Evolutionary conservation across 2,113 vertebrate genomes (phyloP).

Genomic region (Eptesicus fuscus): DNA sequence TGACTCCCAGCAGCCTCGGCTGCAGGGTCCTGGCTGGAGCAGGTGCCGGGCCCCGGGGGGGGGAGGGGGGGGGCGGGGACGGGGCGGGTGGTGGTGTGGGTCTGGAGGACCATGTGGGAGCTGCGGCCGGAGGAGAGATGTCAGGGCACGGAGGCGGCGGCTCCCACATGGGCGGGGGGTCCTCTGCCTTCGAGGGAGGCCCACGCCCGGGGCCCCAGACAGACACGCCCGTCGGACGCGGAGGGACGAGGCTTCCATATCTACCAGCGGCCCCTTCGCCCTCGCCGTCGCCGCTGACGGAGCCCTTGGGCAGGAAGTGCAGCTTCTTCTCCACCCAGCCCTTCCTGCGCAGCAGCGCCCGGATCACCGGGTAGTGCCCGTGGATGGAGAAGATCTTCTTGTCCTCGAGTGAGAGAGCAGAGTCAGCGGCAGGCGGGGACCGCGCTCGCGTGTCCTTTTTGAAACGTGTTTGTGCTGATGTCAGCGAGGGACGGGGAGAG

Average conservation of each 20-base stretch:
- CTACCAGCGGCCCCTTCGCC: not conserved
- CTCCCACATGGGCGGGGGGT: not conserved
- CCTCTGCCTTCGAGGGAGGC: not conserved
- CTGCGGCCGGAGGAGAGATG: not conserved
- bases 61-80: fast-evolving
- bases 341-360: conserved; percentile 57
- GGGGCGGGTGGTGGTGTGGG: fast-evolving
- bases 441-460: too few relatives aligned
- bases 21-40: too few relatives aligned
- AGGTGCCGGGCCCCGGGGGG: not conserved
- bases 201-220: fast-evolving
- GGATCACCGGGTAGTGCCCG: conserved; percentile 69
- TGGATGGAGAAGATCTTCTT: conserved; percentile 76
- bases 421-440: too few relatives aligned
- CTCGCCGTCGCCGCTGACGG: fast-evolving
- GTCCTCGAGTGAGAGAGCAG: conserved; percentile 56
- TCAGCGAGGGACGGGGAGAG: too few relatives aligned
- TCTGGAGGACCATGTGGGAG: fast-evolving
- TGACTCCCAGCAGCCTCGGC: fast-evolving
- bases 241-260: not conserved
- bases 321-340: conserved; percentile 78
- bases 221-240: fast-evolving
- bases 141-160: fast-evolving
- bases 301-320: not conserved
- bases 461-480: too few relatives aligned